These are phyloP conservation scores for Cerceris ruficornis DNA, from an alignment of 2,888 invertebrate species.

Conservation along the genomic window DNA sequence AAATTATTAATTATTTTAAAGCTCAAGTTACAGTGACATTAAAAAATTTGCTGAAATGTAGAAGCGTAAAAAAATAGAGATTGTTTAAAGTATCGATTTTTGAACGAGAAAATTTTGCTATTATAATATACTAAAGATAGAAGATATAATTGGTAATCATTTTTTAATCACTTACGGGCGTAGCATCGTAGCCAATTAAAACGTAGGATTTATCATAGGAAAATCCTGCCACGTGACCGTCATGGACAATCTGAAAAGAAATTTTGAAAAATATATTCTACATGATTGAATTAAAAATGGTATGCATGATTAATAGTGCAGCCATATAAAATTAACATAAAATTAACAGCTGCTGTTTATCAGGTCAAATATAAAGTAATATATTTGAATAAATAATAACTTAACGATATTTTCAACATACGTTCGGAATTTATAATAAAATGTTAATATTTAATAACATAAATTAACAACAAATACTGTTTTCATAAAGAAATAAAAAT, in stretches of 20 bases:
- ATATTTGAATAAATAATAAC: too few species aligned
- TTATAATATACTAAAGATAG: not conserved
- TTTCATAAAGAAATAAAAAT: too few species aligned
- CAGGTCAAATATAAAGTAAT: not conserved
- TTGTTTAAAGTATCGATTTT: not conserved
- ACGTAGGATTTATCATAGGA: conserved; percentile 37
- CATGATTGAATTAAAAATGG: not conserved
- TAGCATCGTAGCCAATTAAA: conserved; percentile 39
- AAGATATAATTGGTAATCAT: not conserved
- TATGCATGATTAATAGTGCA: too few species aligned
- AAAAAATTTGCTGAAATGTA: not conserved
- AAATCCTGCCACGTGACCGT: conserved; percentile 4
- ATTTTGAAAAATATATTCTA: not conserved
- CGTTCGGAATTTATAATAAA: too few species aligned
- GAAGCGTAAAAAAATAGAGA: not conserved
- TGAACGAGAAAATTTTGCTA: not conserved
- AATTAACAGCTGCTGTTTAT: not conserved
- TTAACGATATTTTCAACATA: too few species aligned
- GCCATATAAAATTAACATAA: too few species aligned
- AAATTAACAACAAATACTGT: too few species aligned
- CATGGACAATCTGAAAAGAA: conserved; percentile 27
- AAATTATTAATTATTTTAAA: too few species aligned
- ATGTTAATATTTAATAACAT: too few species aligned
- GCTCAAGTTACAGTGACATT: too few species aligned
- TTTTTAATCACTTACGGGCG: conserved; percentile 37